Conservation (phyloP, 2,888 invertebrate genomes). For the Sarcophaga subvicina region DNA sequence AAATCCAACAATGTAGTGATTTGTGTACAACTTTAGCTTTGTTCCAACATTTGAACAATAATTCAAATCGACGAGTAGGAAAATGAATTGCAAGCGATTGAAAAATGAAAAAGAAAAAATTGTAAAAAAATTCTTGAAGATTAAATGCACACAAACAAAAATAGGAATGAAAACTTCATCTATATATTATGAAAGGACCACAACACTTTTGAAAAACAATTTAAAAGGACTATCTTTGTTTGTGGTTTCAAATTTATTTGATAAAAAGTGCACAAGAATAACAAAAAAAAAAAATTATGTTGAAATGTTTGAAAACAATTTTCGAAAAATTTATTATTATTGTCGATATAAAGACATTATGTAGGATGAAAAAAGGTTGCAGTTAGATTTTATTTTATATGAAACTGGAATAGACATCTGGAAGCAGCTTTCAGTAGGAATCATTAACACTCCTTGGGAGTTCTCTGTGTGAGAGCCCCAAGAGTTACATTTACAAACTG, state of each 20-base stretch:
- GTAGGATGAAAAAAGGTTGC: no score
- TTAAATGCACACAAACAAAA: background rate
- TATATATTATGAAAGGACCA: constrained; percentile 1
- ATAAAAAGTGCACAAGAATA: background rate
- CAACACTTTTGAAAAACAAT: constrained; percentile 14
- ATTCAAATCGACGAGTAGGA: constrained; percentile 68
- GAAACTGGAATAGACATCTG: no score
- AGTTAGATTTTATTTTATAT: no score
- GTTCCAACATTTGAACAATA: constrained; percentile 62
- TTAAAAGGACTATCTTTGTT: constrained; percentile 18
- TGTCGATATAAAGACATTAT: background rate
- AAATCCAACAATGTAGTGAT: constrained; percentile 56
- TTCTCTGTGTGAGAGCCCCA: no score
- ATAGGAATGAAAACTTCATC: background rate
- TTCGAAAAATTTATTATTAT: constrained; percentile 19
- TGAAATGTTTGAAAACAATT: background rate
- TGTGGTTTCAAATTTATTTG: constrained; percentile 31
- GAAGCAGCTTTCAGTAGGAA: no score
- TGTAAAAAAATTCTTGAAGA: background rate
- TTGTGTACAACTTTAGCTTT: constrained; percentile 67
- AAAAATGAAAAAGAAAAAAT: background rate
- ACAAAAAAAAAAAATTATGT: background rate
- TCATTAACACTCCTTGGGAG: no score
- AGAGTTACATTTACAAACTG: no score
- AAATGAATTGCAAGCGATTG: constrained; percentile 45